Base-by-base conservation (phyloP, 1,140 invertebrate species). In the Lethrus apterus region DNA sequence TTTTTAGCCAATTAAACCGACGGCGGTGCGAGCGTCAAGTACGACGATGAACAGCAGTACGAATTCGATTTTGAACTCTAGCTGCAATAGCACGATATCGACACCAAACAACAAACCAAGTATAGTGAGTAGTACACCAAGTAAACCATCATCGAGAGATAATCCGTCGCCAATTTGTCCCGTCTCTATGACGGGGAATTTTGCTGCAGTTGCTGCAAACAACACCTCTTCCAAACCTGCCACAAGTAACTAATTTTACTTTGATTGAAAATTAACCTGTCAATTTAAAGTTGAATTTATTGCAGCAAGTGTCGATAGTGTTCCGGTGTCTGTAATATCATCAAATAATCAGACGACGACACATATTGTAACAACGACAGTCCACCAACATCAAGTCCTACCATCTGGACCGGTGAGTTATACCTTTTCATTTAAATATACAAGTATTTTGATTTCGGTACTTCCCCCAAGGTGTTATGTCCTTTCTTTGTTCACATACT, bases 1-100 rank as follows among this genome's bases (percentile, higher is more conserved):
- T 17, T 19, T 68, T 52, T 66, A 79, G 75, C 79, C 78, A 55
- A 76, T 86, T 23, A 86, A 86, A 70, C 84, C 84, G 13, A 82
- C 74, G 51, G 80, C 83, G 43, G 79, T 86, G 33, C 71, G 81
- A 67, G 76, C 79, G 45, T 70, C 56, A 44, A 56, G 50, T 49
- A 56, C 54, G 47, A 57, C 48, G 23, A 52, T 62, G 46, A 66
- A 64, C 47, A 63, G 48, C 35, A 65, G 74, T 57, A 69, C 74
- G 51, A 81, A 77, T 70, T 73, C 73, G 34, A 68, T 73, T 66
- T 64, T 69, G 62, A 75, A 69, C 59, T 74, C 62, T 44, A 60
- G 58, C 44, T 50, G 53, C 19, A 58, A 56, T 21, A 63, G 62
- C 51, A 52, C 58, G 18, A 53, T 70, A 65, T 72, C 72, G 67